A percentile compares a stretch with the other conserved stretches of the same genome.
These are phyloP conservation scores for Steatocranus sp. DNA, from an alignment of 2,797 vertebrate genomes.

Conservation along the genomic window DNA sequence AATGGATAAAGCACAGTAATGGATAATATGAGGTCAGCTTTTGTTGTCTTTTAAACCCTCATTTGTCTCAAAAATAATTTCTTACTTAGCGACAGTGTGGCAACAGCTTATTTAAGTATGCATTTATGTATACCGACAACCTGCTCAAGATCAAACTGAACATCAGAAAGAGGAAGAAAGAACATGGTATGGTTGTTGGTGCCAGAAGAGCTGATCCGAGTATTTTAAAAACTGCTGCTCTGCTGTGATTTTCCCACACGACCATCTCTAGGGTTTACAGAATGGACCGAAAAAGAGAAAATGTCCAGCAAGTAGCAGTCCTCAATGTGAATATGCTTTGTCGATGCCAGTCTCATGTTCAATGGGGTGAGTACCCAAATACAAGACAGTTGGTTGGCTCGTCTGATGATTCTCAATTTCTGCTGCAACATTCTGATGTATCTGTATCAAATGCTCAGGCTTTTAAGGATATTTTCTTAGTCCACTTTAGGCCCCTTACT, in stretches of 20 bases:
- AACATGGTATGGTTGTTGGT: not conserved
- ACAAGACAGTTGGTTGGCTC: not conserved
- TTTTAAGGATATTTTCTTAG: not conserved
- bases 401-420: not conserved
- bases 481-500: not conserved
- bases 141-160: not conserved
- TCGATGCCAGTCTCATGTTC: not conserved
- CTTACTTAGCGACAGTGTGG: not conserved
- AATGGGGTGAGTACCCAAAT: not conserved
- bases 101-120: not conserved
- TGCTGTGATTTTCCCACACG: not conserved
- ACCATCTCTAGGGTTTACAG: not conserved
- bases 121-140: not conserved
- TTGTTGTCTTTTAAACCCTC: not conserved
- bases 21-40: not conserved
- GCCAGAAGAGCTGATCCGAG: not conserved
- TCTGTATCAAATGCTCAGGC: not conserved
- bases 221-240: not conserved
- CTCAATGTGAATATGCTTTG: not conserved
- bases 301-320: not conserved
- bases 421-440: not conserved
- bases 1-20: rapidly evolving
- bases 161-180: not conserved
- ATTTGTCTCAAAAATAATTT: not conserved
- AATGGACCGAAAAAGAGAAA: not conserved